Evolutionary conservation across 2,113 vertebrate species (phyloP), one percentile per base, ranked within the genome.

Genomic region (Erythrocebus patas): DNA sequence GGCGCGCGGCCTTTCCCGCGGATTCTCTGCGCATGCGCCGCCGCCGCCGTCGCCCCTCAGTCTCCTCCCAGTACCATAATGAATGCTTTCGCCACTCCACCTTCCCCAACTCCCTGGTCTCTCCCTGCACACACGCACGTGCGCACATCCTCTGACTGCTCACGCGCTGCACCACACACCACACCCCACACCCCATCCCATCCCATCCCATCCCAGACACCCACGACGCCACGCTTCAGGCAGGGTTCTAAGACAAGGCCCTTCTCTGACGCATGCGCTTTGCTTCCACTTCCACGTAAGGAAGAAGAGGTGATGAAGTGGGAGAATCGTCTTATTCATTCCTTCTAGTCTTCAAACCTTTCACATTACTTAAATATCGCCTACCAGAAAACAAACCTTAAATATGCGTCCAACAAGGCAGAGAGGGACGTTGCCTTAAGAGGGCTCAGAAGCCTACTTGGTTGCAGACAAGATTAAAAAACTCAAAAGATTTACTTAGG

Each of bases 11-110:
- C 52, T 68, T 55, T 32, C 61, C 79, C 12, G n/a, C 87, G 32
- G 1, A 80, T 78, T 45, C 45, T 30, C 72, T 25, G 93, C 84
- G 27, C 89, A 48, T 17, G 95, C 45, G 72, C 68, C 0, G 0
- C 2, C 2, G n/a, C 14, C 0, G 0, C 2, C 2, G 30, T 11
- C 45, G 57, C 68, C 11, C 8, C 23, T 7, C 2, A 0, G 12
- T 2, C 14, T 12, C 43, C 10, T 12, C 27, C 20, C 11, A 6
- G 5, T 0, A 48, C 6, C 12, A 0, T 0, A 17, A 45, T 0
- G 1, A 4, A 14, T 0, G 3, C 5, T 10, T 8, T 55, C 2
- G 6, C 8, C 0, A 1, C 43, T 13, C 9, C 0, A 2, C 55
- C 5, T 8, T 6, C 27, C 20, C 6, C 35, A 43, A 12, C 40